Percentiles rank a stretch among this genome's conserved stretches.
phyloP scores from a whole-genome alignment of 35 echinoderm and acorn worm genomes.

The Ophiothrix spiculata region DNA sequence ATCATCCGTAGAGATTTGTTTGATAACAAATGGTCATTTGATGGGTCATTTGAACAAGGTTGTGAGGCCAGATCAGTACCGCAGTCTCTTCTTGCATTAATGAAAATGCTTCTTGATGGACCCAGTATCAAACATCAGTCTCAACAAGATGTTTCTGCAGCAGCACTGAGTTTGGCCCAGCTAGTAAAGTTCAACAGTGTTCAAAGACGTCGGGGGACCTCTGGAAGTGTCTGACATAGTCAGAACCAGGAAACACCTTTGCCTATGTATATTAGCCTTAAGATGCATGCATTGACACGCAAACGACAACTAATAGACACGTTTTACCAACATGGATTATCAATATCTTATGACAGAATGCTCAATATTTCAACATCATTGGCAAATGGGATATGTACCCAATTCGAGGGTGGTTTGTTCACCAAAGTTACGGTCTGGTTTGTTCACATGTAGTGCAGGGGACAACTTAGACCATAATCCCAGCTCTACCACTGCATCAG shows the following conservation, averaged over 20 bases:
- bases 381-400: slow-evolving; percentile 54
- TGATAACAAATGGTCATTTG: not conserved
- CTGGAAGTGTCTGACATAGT: slow-evolving; percentile 5
- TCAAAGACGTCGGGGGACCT: not conserved
- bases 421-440: slow-evolving; percentile 24
- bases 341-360: slow-evolving; percentile 59
- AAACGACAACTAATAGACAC: slow-evolving; percentile 33
- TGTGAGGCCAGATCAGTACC: slow-evolving; percentile 54
- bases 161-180: slow-evolving; percentile 34
- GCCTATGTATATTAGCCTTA: slow-evolving; percentile 21
- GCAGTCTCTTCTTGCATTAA: slow-evolving; percentile 34
- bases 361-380: slow-evolving; percentile 38
- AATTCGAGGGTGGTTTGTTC: slow-evolving; percentile 65
- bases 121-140: slow-evolving; percentile 52
- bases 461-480: slow-evolving; percentile 79
- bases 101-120: slow-evolving; percentile 57
- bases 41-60: slow-evolving; percentile 23
- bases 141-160: not conserved
- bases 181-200: slow-evolving; percentile 57
- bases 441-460: slow-evolving; percentile 66
- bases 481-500: slow-evolving; percentile 58
- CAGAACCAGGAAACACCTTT: slow-evolving; percentile 39
- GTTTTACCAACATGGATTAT: slow-evolving; percentile 25
- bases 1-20: slow-evolving; percentile 42
- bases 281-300: slow-evolving; percentile 29